A percentile compares a stretch with the other conserved stretches of the same genome.
Conservation (phyloP, 2,113 vertebrate genomes). For the Excalfactoria chinensis region DNA sequence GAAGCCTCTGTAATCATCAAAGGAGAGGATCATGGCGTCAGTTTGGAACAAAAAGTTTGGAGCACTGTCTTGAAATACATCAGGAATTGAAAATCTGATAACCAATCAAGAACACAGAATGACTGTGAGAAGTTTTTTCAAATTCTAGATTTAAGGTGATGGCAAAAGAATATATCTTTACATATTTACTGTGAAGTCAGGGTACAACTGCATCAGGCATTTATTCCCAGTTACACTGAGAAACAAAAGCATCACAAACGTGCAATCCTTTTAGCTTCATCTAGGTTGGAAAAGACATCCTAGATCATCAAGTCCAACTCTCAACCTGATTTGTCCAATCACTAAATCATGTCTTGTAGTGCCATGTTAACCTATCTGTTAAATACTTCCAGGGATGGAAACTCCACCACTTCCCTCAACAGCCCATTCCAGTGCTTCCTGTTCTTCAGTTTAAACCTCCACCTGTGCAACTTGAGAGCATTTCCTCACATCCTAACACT, state of each 20-base stretch:
- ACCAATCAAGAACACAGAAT: background rate
- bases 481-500: background rate
- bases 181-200: background rate
- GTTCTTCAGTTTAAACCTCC: background rate
- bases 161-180: accelerated
- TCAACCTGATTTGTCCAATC: background rate
- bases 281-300: background rate
- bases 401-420: background rate
- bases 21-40: background rate
- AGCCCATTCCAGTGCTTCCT: background rate
- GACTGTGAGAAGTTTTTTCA: background rate
- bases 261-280: background rate
- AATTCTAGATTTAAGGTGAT: background rate
- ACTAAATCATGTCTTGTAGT: background rate
- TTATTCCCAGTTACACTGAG: background rate
- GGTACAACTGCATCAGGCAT: background rate
- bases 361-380: no score
- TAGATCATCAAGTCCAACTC: background rate
- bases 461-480: background rate
- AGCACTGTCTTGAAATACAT: background rate
- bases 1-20: background rate
- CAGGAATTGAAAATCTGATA: background rate
- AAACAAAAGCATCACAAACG: background rate
- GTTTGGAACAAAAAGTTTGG: background rate
- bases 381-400: background rate